Base-by-base conservation (phyloP, 2,888 invertebrate species). In the Andrena fulva region DNA sequence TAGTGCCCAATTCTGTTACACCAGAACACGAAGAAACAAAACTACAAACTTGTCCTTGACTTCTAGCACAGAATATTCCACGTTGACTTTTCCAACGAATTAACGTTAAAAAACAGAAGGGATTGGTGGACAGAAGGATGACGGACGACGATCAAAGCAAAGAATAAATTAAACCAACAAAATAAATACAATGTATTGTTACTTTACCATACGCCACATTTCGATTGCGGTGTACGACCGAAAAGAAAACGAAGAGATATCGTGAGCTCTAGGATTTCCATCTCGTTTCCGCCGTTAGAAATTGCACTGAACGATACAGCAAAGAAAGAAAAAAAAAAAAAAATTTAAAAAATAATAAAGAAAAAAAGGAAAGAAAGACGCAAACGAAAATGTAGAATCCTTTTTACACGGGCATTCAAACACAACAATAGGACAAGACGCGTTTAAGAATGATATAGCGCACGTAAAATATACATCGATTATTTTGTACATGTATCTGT, bases 141-240 rank as follows among this genome's bases (percentile, higher is more conserved):
- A 31, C 16, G 54, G 73, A 62, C 63, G 72, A 67, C 64, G 79
- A 73, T 84, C 78, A 85, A 82, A 88, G 89, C 85, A 77, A 89
- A 90, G 77, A 85, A 85, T 35, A 87, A 90, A 89, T 90, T 89
- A 89, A 91, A 90, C 89, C 90, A 91, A 91, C 90, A 89, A 91
- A 91, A 91, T 91, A 91, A 91, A 91, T 91, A 91, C 89, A 80
- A 91, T 91, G 85, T 90, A 90, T 90, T 91, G 84, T 91, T 90
- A 90, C 87, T 88, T 82, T 85, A 85, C 91, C 90, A 89, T 90
- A 89, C 84, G 89, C 86, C 89, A 86, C 85, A 87, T 89, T 89
- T 86, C 86, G 83, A 85, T 84, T 74, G 84, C 86, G 80, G 77
- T 86, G 80, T 76, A 81, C 70, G 84, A 85, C 78, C 56, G 74